These are phyloP conservation scores for Tethya wilhelma DNA, from an alignment of 37 sponge, comb jelly and placozoan species.

Conservation along the genomic window DNA sequence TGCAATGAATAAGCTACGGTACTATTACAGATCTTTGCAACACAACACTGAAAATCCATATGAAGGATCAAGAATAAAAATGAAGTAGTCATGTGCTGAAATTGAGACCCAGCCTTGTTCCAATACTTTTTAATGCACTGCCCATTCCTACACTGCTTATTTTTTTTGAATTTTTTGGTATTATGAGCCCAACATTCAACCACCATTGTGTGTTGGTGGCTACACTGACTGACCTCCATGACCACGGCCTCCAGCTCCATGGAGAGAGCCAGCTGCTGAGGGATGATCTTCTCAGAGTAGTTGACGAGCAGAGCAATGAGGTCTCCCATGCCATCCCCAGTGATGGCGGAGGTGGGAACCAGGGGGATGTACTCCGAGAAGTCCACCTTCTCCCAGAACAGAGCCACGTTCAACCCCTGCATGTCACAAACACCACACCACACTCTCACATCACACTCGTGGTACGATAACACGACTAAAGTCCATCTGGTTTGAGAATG, in stretches of 20 bases:
- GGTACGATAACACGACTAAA: no score
- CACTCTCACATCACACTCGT: neutral
- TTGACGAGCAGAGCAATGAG: constrained; percentile 86
- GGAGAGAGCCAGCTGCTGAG: constrained; percentile 71
- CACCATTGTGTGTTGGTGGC: neutral
- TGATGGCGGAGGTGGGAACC: constrained; percentile 95
- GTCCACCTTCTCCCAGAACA: constrained; percentile 97
- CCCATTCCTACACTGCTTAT: no score
- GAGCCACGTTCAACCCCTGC: constrained; percentile 93
- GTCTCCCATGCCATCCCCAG: constrained; percentile 99
- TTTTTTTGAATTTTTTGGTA: no score
- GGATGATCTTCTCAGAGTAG: constrained; percentile 66
- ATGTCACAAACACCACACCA: neutral
- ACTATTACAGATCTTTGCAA: no score
- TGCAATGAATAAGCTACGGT: no score
- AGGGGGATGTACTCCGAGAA: constrained; percentile 84
- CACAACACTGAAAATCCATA: no score
- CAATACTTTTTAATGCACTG: no score
- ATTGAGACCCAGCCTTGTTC: no score
- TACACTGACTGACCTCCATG: constrained; percentile 78
- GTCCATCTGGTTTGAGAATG: no score
- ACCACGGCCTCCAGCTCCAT: constrained; percentile 88
- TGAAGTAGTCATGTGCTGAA: no score
- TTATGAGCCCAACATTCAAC: neutral
- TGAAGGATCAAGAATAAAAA: no score